Evolutionary conservation across 2,113 vertebrate species (phyloP).

Genomic region (Neodontobutis hainanensis): DNA sequence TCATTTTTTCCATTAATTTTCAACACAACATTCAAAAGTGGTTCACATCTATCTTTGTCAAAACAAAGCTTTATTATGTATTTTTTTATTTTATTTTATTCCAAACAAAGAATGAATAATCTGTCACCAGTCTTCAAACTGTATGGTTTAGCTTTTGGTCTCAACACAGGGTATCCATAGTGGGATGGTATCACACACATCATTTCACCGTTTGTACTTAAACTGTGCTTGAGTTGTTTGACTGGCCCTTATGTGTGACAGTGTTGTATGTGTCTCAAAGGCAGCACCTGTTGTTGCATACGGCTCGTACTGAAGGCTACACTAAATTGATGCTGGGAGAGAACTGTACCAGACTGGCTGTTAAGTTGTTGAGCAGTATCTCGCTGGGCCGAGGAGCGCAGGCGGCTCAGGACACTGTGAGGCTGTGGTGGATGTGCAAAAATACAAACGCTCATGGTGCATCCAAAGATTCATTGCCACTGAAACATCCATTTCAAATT

Average conservation of each 20-base stretch:
- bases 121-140: too few relatives aligned
- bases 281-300: slow-evolving; percentile 88
- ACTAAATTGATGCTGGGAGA: slow-evolving; percentile 91
- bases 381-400: slow-evolving; percentile 90
- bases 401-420: slow-evolving; percentile 87
- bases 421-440: not conserved
- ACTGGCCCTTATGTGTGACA: not conserved
- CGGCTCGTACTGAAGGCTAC: slow-evolving; percentile 82
- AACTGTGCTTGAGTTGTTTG: not conserved
- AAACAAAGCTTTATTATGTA: too few relatives aligned
- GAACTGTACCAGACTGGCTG: slow-evolving; percentile 88
- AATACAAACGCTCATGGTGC: not conserved
- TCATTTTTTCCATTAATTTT: too few relatives aligned
- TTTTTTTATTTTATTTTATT: too few relatives aligned
- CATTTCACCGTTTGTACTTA: not conserved
- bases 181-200: too few relatives aligned
- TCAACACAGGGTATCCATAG: too few relatives aligned
- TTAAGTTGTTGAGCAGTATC: slow-evolving; percentile 88
- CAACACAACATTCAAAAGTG: too few relatives aligned
- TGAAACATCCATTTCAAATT: not conserved
- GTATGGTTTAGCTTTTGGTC: too few relatives aligned
- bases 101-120: too few relatives aligned
- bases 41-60: too few relatives aligned
- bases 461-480: not conserved
- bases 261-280: slow-evolving; percentile 64